Evolutionary conservation across 1,140 invertebrate species (phyloP).

Genomic region (Phocides pigmalion): DNA sequence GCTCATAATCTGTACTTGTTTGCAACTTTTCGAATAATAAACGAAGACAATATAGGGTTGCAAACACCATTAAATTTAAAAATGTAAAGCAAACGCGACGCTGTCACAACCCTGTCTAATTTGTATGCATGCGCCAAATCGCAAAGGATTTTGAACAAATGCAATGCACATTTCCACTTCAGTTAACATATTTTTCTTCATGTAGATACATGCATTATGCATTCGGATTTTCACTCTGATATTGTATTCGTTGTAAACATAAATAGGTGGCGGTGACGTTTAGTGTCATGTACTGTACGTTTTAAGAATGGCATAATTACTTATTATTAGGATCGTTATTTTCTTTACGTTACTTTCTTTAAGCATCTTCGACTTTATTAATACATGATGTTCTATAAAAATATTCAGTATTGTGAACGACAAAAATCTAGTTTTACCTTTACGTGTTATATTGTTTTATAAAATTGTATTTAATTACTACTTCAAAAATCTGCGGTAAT

Average conservation of each 20-base stretch:
- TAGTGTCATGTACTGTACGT: not conserved
- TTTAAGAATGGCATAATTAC: no score
- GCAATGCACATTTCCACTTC: slow-evolving; percentile 29
- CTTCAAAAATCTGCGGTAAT: no score
- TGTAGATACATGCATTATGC: slow-evolving; percentile 28
- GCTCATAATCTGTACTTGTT: not conserved
- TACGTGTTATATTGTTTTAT: no score
- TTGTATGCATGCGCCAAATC: slow-evolving; percentile 26
- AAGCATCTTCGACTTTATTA: no score
- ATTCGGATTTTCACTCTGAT: slow-evolving; percentile 20
- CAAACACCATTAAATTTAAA: slow-evolving; percentile 16
- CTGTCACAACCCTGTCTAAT: slow-evolving; percentile 28
- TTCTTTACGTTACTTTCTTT: no score
- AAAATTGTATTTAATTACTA: no score
- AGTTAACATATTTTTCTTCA: slow-evolving; percentile 32
- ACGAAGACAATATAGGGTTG: not conserved
- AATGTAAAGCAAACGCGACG: not conserved
- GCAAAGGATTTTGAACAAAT: slow-evolving; percentile 26
- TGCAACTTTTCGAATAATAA: not conserved
- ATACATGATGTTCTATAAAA: no score
- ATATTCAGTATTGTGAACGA: no score
- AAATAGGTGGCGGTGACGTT: slow-evolving; percentile 8
- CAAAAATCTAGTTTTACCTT: no score
- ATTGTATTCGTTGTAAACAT: slow-evolving; percentile 14
- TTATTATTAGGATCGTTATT: no score